Evolutionary conservation across 2,113 vertebrate genomes (phyloP), one percentile per base, ranked within the genome.

Genomic region (Candoia aspera): DNA sequence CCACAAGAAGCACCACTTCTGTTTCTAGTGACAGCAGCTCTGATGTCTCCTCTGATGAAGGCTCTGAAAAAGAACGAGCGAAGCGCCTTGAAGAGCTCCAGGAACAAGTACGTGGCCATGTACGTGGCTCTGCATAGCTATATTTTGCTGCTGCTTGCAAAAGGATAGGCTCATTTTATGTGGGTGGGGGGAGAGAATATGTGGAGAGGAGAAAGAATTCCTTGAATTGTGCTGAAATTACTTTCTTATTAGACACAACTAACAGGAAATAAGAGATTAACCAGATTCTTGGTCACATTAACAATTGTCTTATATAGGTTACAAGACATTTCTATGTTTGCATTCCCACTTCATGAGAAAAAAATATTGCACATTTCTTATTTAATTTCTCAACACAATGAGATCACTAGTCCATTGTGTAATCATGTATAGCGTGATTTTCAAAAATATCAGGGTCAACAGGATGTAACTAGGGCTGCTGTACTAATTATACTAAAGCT

Each of bases 71-170:
- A 46, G 97, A 98, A 9, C 95, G 88, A 92, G 95, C 95, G 46
- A 83, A 83, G 42, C 96, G 92, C 59, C 96, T 99, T 17, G 93
- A 95, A 91, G 96, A 96, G 88, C 97, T 99, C 88, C 97, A 98
- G 93, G 96, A 99, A 59, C 97, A 98, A 97, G 99, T 99, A 92
- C 91, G 97, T 90, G 88, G 54, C 88, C 26, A 37, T 54, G 46
- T 12, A 23, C 0, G 86, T 10, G 19, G 73, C 62, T 4, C 33
- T 19, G 21, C 6, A 42, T 54, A 26, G 13, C 19, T 37, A 21
- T 57, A 24, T 21, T 8, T 17, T 68, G 37, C n/a, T 89, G 0
- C 42, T 2, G 8, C 21, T 37, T 57, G 68, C 8, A 42, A 58
- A n/a, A 37, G 11, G 58, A 37, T 79, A n/a, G 33, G 73, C 19